Conservation (phyloP, 2,888 invertebrate genomes). For the Oxytorus armatus region DNA sequence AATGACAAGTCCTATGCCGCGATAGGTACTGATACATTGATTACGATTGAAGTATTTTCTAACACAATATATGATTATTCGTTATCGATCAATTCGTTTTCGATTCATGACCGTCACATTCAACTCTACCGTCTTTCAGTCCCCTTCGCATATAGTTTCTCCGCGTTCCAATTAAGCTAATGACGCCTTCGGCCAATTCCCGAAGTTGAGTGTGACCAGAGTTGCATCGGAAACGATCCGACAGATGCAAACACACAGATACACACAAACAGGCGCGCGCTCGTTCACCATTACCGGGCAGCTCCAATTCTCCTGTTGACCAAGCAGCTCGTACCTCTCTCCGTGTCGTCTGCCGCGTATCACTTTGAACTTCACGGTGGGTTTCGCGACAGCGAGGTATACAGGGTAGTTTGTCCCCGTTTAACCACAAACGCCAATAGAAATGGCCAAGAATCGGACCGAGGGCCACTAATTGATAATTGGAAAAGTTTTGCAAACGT, state of each 20-base stretch:
- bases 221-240: constrained; percentile 31
- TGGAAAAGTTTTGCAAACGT: constrained; percentile 66
- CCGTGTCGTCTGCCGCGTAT: constrained; percentile 53
- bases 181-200: constrained; percentile 71
- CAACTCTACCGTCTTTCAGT: background rate
- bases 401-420: constrained; percentile 6
- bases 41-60: constrained; percentile 56
- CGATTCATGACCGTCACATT: background rate
- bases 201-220: constrained; percentile 13
- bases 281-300: constrained; percentile 17
- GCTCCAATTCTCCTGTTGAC: constrained; percentile 41
- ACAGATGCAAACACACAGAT: constrained; percentile 1
- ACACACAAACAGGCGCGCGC: background rate
- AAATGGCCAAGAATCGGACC: constrained; percentile 55
- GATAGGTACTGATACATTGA: constrained; percentile 32
- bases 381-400: constrained; percentile 15
- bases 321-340: constrained; percentile 39
- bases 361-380: constrained; percentile 62
- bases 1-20: background rate
- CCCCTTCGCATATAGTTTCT: background rate
- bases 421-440: constrained; percentile 44
- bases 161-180: constrained; percentile 77
- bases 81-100: background rate
- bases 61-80: constrained; percentile 34
- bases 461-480: constrained; percentile 70